Conservation (phyloP, 2,797 vertebrate species). For the Siniperca scherzeri region DNA sequence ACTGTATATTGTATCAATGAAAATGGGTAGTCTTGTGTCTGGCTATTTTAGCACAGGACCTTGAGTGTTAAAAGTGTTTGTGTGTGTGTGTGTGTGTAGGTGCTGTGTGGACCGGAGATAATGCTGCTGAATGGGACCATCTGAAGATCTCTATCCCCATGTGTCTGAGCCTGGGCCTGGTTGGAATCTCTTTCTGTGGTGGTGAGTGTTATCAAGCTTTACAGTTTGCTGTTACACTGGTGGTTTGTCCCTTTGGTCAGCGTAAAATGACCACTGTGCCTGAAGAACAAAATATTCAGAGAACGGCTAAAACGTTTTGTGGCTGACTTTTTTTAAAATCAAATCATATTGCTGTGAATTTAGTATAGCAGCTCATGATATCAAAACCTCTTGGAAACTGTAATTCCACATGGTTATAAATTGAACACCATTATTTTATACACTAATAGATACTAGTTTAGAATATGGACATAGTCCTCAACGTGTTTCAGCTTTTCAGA, state of each 20-base stretch:
- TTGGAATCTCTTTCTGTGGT: conserved; percentile 94
- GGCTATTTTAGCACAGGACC: not conserved
- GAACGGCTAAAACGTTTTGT: not conserved
- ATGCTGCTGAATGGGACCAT: conserved; percentile 95
- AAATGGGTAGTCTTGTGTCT: not conserved
- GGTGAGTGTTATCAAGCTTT: conserved; percentile 81
- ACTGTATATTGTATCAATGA: not conserved
- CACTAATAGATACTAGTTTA: not conserved
- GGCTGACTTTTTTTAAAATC: not conserved
- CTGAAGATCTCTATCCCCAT: conserved; percentile 94
- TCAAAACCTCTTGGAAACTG: not conserved
- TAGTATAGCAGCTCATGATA: not conserved
- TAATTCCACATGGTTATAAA: not conserved
- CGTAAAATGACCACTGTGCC: not conserved
- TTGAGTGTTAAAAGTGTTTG: not conserved
- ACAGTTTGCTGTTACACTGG: not conserved
- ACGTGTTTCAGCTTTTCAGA: not conserved
- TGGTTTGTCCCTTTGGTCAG: not conserved
- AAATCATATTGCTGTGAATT: not conserved
- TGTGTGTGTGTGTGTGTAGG: conserved; percentile 79
- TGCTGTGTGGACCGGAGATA: conserved; percentile 96
- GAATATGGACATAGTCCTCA: not conserved
- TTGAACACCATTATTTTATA: not conserved
- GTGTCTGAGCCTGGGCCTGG: conserved; percentile 92
- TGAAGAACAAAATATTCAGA: not conserved